Conservation (phyloP, 1,140 invertebrate species). For the Drosophila varians region DNA sequence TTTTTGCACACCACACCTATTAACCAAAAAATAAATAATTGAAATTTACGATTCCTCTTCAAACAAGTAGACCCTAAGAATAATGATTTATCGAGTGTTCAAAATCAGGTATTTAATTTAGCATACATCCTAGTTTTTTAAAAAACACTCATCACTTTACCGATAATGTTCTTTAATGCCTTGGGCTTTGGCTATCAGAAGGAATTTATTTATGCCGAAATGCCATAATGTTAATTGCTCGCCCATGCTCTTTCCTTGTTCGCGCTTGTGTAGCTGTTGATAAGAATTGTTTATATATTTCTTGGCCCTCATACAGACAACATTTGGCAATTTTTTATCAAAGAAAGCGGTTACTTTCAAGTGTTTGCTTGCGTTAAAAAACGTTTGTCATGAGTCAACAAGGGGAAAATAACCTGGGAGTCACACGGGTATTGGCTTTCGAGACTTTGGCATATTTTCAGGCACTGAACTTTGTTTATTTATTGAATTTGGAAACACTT, state of each 20-base stretch:
- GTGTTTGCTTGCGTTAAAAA: constrained; percentile 3
- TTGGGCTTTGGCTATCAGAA: constrained; percentile 8
- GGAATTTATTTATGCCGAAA: constrained; percentile 31
- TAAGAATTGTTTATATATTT: constrained; percentile 38
- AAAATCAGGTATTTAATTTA: constrained; percentile 1
- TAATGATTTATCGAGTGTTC: constrained; percentile 1
- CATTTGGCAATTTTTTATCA: constrained; percentile 25
- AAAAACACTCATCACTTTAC: constrained; percentile 4
- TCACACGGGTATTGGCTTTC: neutral
- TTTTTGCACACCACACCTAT: neutral
- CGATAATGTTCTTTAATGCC: constrained; percentile 11
- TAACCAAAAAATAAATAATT: neutral
- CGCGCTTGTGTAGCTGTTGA: constrained; percentile 10
- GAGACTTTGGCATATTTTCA: constrained; percentile 12
- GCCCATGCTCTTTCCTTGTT: constrained; percentile 15
- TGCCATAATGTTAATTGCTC: constrained; percentile 39
- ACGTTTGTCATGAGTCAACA: constrained; percentile 28
- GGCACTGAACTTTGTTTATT: neutral
- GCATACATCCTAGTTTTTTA: neutral
- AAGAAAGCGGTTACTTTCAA: constrained; percentile 43
- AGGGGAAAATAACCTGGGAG: constrained; percentile 9
- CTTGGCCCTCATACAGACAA: constrained; percentile 6
- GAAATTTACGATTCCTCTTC: neutral
- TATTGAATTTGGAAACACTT: neutral
- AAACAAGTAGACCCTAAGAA: too few relatives aligned